Evolutionary conservation across 2,797 vertebrate genomes (phyloP).

Genomic region (Diceros bicornis): DNA sequence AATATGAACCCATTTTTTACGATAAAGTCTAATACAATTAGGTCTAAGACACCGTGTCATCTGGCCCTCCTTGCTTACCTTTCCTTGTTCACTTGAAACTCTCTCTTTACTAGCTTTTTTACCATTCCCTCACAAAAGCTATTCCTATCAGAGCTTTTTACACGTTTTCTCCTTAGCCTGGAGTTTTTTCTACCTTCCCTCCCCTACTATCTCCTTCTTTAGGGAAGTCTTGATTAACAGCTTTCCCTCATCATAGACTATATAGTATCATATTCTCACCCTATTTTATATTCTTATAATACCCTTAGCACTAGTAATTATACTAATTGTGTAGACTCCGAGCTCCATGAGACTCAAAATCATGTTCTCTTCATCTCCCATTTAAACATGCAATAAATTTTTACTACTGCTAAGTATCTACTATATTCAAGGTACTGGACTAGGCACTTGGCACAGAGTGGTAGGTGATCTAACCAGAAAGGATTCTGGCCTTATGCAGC

Average conservation of each 20-base stretch:
- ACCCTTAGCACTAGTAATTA: not conserved
- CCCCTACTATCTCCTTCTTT: not conserved
- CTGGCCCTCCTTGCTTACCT: not conserved
- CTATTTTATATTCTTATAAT: not conserved
- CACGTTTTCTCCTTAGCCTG: not conserved
- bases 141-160: not conserved
- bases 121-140: not conserved
- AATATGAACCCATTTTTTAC: not conserved
- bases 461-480: not conserved
- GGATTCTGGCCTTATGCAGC: not conserved
- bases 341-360: not conserved
- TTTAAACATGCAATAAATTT: not conserved
- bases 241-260: not conserved
- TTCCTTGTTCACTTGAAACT: not conserved
- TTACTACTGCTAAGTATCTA: not conserved
- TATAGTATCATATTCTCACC: not conserved
- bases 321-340: not conserved
- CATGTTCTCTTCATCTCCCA: not conserved
- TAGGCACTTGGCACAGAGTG: not conserved
- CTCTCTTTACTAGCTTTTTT: not conserved
- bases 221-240: not conserved
- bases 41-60: not conserved
- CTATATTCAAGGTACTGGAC: not conserved
- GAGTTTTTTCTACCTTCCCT: not conserved
- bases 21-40: not conserved